Evolutionary conservation across 1,140 invertebrate species (phyloP), one percentile per base, ranked within the genome.

Genomic region (Caerostris darwini): DNA sequence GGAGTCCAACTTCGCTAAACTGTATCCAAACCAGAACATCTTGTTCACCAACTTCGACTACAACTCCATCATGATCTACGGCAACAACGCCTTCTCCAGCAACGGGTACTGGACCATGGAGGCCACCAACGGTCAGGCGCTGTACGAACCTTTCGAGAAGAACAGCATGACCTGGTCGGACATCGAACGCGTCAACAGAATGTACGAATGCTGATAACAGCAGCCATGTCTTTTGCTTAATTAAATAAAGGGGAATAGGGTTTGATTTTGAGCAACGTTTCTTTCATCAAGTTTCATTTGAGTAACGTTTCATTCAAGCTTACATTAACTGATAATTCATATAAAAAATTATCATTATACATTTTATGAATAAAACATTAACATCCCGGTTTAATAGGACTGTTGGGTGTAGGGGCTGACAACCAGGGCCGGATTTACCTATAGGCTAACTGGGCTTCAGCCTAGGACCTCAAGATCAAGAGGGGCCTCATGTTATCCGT

Each of bases 181-280:
- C 95, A 94, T 97, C 17, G 77, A 94, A 7, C 96, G 97, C 92
- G 95, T 97, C 77, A 96, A 96, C 91, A 96, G 95, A 64, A 95
- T 97, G 57, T 97, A 97, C 95, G 95, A 96, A 95, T 92, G 96
- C 95, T 77, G 12, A 71, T 71, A 8, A 34, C n/a, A 5, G 19
- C 34, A 34, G 17, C n/a, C 17, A n/a, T 67, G 3, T 17, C n/a
- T 5, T n/a, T n/a, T n/a, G 14, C 61, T n/a, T 6, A 2, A 64
- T 5, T 67, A 34, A 34, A 34, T 34, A 34, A 34, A 34, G 34
- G 34, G 34, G 34, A 34, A 34, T 34, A 2, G 0, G 34, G 2
- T 34, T 34, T 34, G 34, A 0, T 34, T 34, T 34, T 34, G 34
- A 34, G 34, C 2, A 34, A 34, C 34, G 34, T 34, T 34, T 34